Percentiles rank a stretch among this genome's conserved stretches.
These are phyloP conservation scores for Falcunculus frontatus DNA, from an alignment of 2,113 vertebrate genomes.

Conservation along the genomic window DNA sequence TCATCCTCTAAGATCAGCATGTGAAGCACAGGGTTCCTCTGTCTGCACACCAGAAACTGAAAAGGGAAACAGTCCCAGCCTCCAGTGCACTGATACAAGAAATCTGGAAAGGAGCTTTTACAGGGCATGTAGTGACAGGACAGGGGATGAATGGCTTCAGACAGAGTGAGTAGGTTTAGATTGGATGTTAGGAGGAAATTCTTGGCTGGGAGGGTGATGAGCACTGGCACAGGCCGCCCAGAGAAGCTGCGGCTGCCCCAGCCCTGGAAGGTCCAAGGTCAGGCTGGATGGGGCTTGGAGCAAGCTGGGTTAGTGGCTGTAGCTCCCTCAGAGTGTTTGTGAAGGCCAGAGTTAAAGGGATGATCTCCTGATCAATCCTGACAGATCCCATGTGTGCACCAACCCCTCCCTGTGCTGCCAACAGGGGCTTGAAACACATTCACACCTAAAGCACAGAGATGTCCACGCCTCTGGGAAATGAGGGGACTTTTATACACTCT, in stretches of 20 bases:
- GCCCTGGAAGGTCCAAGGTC: not conserved
- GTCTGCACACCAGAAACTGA: not conserved
- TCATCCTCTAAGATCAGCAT: not conserved
- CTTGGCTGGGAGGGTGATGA: not conserved
- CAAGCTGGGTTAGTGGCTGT: not conserved
- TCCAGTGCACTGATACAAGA: not conserved
- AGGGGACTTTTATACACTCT: not conserved
- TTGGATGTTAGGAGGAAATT: not conserved
- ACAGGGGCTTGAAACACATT: not conserved
- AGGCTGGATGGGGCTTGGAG: not conserved
- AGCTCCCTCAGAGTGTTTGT: not conserved
- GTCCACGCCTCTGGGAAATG: not conserved
- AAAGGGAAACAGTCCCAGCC: not conserved
- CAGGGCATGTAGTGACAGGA: not conserved
- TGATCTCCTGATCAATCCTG: not conserved
- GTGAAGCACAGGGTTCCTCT: not conserved
- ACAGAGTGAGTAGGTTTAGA: not conserved
- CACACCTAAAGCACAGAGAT: not conserved
- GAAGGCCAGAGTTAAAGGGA: not conserved
- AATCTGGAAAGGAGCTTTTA: not conserved
- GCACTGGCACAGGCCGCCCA: not conserved
- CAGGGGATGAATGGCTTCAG: not conserved
- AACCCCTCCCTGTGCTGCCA: not conserved
- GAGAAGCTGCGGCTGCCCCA: not conserved
- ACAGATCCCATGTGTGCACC: not conserved